Percentiles rank a stretch among this genome's conserved stretches.
phyloP scores from a whole-genome alignment of 2,113 vertebrate genomes.

The Cercopithecus mona region DNA sequence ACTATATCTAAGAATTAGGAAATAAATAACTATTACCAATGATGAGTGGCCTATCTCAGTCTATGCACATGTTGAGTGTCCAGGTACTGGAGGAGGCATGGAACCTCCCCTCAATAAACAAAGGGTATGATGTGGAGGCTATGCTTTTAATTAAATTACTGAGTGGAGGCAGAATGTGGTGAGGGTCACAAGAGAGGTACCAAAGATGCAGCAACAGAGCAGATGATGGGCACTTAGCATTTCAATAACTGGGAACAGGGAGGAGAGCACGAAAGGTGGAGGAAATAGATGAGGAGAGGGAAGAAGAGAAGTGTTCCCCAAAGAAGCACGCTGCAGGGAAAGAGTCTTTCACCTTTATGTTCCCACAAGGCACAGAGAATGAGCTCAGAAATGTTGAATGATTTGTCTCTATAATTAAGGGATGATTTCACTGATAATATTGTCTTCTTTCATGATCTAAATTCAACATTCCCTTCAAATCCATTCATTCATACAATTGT shows the following conservation, averaged over 20 bases:
- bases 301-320: too few species aligned
- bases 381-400: neutral
- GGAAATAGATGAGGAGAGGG: neutral
- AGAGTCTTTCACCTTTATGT: neutral
- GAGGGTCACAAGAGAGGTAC: neutral
- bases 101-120: neutral
- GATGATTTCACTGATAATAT: neutral
- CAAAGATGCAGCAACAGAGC: rapidly evolving
- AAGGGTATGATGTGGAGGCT: neutral
- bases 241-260: rapidly evolving
- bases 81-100: too few species aligned
- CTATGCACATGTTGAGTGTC: neutral
- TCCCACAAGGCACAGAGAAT: neutral
- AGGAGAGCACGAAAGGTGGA: neutral
- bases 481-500: neutral
- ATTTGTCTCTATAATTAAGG: neutral
- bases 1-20: neutral
- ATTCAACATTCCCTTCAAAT: neutral
- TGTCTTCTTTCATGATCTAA: neutral
- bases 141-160: neutral
- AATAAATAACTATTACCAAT: neutral
- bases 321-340: rapidly evolving
- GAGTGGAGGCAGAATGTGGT: neutral
- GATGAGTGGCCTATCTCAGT: neutral
- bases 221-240: rapidly evolving